A percentile compares a stretch with the other conserved stretches of the same genome.
Conservation (phyloP, 2,888 invertebrate species). For the Bimastos eiseni region DNA sequence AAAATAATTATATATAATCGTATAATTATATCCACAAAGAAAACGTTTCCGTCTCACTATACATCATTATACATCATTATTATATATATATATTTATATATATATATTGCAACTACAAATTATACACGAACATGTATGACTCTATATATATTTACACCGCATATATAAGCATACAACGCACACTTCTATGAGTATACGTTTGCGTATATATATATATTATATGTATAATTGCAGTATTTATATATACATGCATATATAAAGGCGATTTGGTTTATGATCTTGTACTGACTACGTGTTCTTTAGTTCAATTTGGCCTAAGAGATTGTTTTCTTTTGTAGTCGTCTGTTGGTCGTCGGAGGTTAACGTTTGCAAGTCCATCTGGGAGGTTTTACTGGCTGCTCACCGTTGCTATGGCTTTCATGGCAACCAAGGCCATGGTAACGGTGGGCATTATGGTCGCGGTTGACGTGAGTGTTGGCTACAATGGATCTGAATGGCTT, state of each 20-base stretch:
- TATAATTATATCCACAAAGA: no score
- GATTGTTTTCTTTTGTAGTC: background rate
- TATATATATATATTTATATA: no score
- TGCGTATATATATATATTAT: no score
- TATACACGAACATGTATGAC: no score
- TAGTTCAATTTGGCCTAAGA: background rate
- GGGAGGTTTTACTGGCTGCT: background rate
- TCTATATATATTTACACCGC: no score
- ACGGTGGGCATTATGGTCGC: background rate
- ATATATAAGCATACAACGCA: no score
- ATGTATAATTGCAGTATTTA: no score
- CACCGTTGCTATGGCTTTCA: constrained; percentile 13
- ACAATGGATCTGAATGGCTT: background rate
- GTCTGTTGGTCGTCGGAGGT: background rate
- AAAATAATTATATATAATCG: no score
- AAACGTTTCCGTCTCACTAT: no score
- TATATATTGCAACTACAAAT: no score
- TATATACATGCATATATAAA: background rate
- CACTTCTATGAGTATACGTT: no score
- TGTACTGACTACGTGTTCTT: background rate
- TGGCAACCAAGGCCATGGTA: background rate
- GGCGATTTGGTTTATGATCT: background rate
- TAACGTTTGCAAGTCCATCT: background rate
- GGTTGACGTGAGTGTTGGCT: background rate
- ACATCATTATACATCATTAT: no score